Base-by-base conservation (phyloP, 2,888 invertebrate species). In the Scelioninae gen. 2 region DNA sequence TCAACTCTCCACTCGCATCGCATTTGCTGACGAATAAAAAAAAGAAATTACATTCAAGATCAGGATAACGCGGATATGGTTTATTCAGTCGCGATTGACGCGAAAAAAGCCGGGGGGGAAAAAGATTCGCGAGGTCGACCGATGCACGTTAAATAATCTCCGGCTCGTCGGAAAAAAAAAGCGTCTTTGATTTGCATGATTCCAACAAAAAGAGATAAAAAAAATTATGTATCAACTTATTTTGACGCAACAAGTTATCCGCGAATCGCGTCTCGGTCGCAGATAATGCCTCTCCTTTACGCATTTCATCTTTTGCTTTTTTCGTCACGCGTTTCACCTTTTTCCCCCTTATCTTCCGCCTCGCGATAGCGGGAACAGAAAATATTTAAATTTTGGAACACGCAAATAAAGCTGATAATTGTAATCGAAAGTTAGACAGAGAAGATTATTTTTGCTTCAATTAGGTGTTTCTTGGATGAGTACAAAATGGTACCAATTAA, bases 11-110 rank as follows among this genome's bases (percentile, higher is more conserved):
- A 22, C n/a, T 22, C 3, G 22, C 43, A 3, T 43, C 22, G 19
- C 19, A 19, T 19, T 43, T 2, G 11, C 11, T 19, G 5, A 4
- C 43, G 11, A 5, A n/a, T 35, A 11, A n/a, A 43, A 22, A 43
- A n/a, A 43, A 22, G 11, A 37, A 19, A 7, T 6, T 43, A 19
- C 19, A 60, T 46, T 60, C 60, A 25, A 15, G 37, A 61, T 61
- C 61, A 39, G 39, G 61, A 61, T 61, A 61, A 61, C 13, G 50
- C 48, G 39, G 35, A 45, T 58, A 35, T 45, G n/a, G 35, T 15
- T 22, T 19, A 19, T 43, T 13, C 16, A 39, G 50, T 50, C 39
- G 39, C 48, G 48, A 28, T 31, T 61, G 31, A 2, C 9, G 28
- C 3, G 13, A 4, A 61, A 61, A 61, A 61, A 61, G 28, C 9